phyloP scores from a whole-genome alignment of 2,888 invertebrate species.

The Scelioninae gen. 2 region DNA sequence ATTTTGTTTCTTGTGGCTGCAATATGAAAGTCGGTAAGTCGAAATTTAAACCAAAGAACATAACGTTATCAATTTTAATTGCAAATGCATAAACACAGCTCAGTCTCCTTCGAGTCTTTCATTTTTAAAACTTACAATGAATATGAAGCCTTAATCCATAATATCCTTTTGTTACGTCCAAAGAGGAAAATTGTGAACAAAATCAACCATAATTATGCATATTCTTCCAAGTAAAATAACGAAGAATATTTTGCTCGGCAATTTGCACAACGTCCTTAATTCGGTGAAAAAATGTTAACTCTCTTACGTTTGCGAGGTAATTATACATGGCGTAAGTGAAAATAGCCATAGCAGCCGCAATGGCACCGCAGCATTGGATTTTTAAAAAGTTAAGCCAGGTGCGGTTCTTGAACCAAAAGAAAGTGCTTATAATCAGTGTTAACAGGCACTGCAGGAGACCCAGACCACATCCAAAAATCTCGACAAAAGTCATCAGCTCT shows the following conservation, averaged over 20 bases:
- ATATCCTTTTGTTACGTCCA: background rate
- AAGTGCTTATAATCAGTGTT: constrained; percentile 75
- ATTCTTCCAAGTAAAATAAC: background rate
- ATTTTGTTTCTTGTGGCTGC: no score
- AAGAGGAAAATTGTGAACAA: background rate
- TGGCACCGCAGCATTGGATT: constrained; percentile 82
- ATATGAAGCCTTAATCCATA: background rate
- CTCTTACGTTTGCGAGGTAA: constrained; percentile 72
- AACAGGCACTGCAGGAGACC: constrained; percentile 77
- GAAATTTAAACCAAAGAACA: no score
- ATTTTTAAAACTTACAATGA: no score
- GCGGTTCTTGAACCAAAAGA: constrained; percentile 76
- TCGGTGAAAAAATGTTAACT: constrained; percentile 12
- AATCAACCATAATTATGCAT: constrained; percentile 6
- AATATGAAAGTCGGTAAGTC: no score
- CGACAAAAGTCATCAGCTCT: constrained; percentile 73
- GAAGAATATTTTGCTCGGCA: background rate
- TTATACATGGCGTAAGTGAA: constrained; percentile 74
- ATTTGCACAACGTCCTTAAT: constrained; percentile 11
- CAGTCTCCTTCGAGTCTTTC: no score
- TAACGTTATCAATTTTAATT: no score
- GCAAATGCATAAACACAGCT: no score
- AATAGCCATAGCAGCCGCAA: constrained; percentile 83
- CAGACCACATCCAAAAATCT: constrained; percentile 77
- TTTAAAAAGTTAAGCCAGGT: constrained; percentile 81